Evolutionary conservation across 2,888 invertebrate genomes (phyloP), one percentile per base, ranked within the genome.

Genomic region (Abscondita cerata): DNA sequence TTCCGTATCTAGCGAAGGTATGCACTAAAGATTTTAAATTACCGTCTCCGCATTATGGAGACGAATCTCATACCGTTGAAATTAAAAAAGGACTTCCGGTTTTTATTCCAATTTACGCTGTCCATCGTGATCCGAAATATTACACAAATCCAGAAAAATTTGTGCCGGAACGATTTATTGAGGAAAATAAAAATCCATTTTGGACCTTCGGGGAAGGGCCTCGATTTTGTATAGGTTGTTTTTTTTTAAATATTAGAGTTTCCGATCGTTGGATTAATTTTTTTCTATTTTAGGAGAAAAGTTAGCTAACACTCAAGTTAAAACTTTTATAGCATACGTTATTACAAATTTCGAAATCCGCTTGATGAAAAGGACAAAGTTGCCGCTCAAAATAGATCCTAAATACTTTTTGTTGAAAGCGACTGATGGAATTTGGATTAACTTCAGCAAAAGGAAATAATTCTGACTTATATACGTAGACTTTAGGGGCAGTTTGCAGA

Each of bases 81-180:
- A 59, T 78, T n/a, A 69, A 73, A 51, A 33, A 62, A 36, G 81
- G 79, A 9, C 75, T 73, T 12, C 41, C 71, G 0, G 68, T 81
- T 0, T 44, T 73, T 1, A 65, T 82, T 4, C 78, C 81, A 0
- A 38, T 75, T 0, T 61, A 66, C 34, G 76, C 70, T 0, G 47
- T 82, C 1, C 82, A 82, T 36, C 70, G 62, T 15, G 80, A 81
- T 67, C 68, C 73, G 1, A 71, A 77, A 46, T 76, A 76, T 70
- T 82, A 75, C 60, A 75, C 78, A 1, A 72, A 80, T 16, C 81
- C 82, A 0, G 70, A 77, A 12, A 70, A 70, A 55, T 82, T 78
- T 66, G 74, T 77, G 62, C 82, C 82, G 0, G 79, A 79, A 19
- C 67, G 81, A 18, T 81, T 81, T 70, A 68, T 69, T 2, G 75